Conservation (phyloP, 1,140 invertebrate genomes). For the Drosophila biarmipes region DNA sequence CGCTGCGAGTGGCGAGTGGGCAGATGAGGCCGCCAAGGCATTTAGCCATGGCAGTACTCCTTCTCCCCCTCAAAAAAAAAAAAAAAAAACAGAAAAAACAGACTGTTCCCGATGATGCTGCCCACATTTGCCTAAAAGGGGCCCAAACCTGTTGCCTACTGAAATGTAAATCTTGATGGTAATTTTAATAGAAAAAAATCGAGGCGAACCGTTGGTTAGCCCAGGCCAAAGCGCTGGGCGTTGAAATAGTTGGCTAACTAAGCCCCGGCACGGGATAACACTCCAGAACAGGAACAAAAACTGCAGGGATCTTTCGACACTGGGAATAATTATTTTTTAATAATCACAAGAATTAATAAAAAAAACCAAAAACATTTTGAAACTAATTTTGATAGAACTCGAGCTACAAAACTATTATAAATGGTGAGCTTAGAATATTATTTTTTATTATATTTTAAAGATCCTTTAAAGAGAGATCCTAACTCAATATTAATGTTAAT, state of each 20-base stretch:
- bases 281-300: slow-evolving; percentile 55
- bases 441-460: no score
- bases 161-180: slow-evolving; percentile 84
- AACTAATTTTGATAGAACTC: no score
- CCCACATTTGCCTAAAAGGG: slow-evolving; percentile 78
- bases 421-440: no score
- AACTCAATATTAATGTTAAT: no score
- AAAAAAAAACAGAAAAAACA: slow-evolving; percentile 12
- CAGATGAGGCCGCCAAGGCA: slow-evolving; percentile 56
- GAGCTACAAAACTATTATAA: no score
- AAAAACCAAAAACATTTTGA: background rate
- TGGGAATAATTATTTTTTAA: background rate
- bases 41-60: slow-evolving; percentile 29
- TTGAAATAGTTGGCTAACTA: slow-evolving; percentile 78
- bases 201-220: slow-evolving; percentile 70
- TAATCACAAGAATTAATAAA: background rate
- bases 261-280: slow-evolving; percentile 77
- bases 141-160: slow-evolving; percentile 78
- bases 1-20: slow-evolving; percentile 53
- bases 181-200: slow-evolving; percentile 83
- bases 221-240: slow-evolving; percentile 68
- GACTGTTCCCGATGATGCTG: slow-evolving; percentile 35
- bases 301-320: slow-evolving; percentile 18
- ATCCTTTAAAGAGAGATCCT: no score
- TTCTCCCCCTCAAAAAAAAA: background rate